Conservation (phyloP, 2,113 vertebrate genomes). For the Leuciscus idus region DNA sequence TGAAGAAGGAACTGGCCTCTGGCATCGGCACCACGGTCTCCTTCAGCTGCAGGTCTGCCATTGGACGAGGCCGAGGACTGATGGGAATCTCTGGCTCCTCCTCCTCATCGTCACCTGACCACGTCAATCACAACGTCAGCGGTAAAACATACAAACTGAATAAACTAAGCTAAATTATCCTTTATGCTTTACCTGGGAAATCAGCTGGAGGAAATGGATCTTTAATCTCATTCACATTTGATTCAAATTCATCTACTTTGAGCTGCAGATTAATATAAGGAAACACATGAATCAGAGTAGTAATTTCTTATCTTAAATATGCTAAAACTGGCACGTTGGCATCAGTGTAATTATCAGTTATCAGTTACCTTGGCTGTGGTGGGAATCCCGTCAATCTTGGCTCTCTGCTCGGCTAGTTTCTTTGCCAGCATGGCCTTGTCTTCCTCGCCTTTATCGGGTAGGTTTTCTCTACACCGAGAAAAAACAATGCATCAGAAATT, state of each 20-base stretch:
- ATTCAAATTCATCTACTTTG: slow-evolving; percentile 93
- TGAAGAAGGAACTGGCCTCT: slow-evolving; percentile 91
- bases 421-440: slow-evolving; percentile 83
- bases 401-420: slow-evolving; percentile 87
- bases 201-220: slow-evolving; percentile 94
- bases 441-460: slow-evolving; percentile 84
- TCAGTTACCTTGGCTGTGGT: slow-evolving; percentile 88
- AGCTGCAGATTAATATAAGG: slow-evolving; percentile 76
- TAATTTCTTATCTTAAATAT: not conserved
- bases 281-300: not conserved
- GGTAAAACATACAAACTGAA: not conserved
- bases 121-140: not conserved
- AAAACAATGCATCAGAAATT: not conserved
- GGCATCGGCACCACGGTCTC: slow-evolving; percentile 94
- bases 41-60: slow-evolving; percentile 91
- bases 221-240: slow-evolving; percentile 92
- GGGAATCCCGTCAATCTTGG: slow-evolving; percentile 86
- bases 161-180: too few species aligned
- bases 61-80: slow-evolving; percentile 88
- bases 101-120: slow-evolving; percentile 90
- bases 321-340: not conserved
- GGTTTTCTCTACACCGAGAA: slow-evolving; percentile 73
- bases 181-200: slow-evolving; percentile 83
- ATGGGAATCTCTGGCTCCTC: slow-evolving; percentile 91
- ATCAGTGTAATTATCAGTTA: not conserved